Evolutionary conservation across 1,140 invertebrate genomes (phyloP), one percentile per base, ranked within the genome.

Genomic region (Helicoverpa armigera): DNA sequence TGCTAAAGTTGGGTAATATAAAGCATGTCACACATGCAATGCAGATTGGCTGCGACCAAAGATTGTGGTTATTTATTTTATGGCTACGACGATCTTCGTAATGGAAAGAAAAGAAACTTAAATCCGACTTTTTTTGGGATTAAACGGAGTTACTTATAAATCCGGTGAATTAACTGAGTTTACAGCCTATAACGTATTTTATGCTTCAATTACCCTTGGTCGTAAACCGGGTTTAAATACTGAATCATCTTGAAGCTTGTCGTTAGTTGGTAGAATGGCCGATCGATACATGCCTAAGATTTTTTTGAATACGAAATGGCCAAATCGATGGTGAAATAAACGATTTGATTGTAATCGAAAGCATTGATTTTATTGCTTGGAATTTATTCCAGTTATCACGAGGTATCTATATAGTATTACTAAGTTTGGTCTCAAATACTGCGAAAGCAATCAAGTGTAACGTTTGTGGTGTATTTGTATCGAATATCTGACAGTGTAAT

Each of bases 121-220:
- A 61, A 13, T 13, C 11, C 23, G 58, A 31, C 29, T 13, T 5
- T 3, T 61, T 61, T 58, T 61, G 2, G 23, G 43, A 69, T 18
- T 50, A 69, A 43, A 1, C 10, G 1, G 43, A 10, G 35, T 9
- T 29, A n/a, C n/a, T n/a, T n/a, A 10, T 29, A 50, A 51, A 69
- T 50, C 16, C 43, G 12, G 50, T 16, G 43, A 69, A 50, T 69
- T 16, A 2, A 50, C 43, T 69, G 12, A 18, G 18, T 58, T 56
- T 54, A 73, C 35, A 43, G 31, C 14, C 43, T 63, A 76, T 48
- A 53, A 76, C 13, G 35, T n/a, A 63, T 63, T 51, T 63, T 76
- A 76, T 63, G 43, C 16, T 60, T 76, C 56, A 63, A 76, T 63
- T 63, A 60, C 43, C n/a, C 53, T 31, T 63, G 12, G n/a, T 76